Evolutionary conservation across 64 coral and sea anemone genomes (phyloP).

Genomic region (Montipora efflorescens): DNA sequence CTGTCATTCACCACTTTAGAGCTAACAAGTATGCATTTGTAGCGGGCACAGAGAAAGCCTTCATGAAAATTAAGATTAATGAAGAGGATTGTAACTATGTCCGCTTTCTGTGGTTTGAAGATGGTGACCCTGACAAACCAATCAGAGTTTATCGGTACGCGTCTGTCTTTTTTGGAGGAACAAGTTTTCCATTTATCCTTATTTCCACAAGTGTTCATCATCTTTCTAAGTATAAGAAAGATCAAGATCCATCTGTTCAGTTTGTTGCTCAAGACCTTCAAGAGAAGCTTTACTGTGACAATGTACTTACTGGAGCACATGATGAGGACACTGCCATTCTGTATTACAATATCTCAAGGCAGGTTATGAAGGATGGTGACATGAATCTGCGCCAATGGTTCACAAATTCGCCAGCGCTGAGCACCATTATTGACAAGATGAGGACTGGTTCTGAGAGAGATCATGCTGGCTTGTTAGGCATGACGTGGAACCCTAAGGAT

Average conservation of each 20-base stretch:
- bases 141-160: slow-evolving; percentile 34
- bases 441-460: slow-evolving; percentile 55
- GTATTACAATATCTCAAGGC: slow-evolving; percentile 56
- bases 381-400: slow-evolving; percentile 71
- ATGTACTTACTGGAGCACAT: slow-evolving; percentile 51
- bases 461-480: slow-evolving; percentile 22
- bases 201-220: slow-evolving; percentile 34
- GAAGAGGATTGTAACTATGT: slow-evolving; percentile 55
- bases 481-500: slow-evolving; percentile 48
- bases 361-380: slow-evolving; percentile 41
- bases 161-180: slow-evolving; percentile 26
- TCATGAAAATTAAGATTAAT: slow-evolving; percentile 50
- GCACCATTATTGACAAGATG: slow-evolving; percentile 11
- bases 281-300: slow-evolving; percentile 52
- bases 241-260: background rate
- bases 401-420: slow-evolving; percentile 13
- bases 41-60: slow-evolving; percentile 45
- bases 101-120: slow-evolving; percentile 48
- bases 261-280: slow-evolving; percentile 44
- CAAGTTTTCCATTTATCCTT: slow-evolving; percentile 32
- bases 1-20: slow-evolving; percentile 29
- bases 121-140: slow-evolving; percentile 29
- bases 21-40: slow-evolving; percentile 59
- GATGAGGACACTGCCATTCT: slow-evolving; percentile 31
- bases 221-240: slow-evolving; percentile 24